Evolutionary conservation across 2,797 vertebrate species (phyloP).

Genomic region (Poecilia wingei): DNA sequence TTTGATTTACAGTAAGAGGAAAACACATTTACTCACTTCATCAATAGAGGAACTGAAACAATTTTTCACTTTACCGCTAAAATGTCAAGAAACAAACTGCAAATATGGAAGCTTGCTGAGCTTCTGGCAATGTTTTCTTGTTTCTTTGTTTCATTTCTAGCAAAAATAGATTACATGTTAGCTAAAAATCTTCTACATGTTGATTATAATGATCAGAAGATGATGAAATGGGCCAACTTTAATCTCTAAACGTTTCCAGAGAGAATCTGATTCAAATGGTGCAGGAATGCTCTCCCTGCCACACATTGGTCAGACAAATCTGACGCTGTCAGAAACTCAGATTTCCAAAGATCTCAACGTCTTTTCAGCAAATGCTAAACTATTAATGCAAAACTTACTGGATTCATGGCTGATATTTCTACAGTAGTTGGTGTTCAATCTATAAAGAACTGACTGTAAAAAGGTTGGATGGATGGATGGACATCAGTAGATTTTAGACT

Average conservation of each 20-base stretch:
- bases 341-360: neutral
- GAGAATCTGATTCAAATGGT: neutral
- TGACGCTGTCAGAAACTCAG: neutral
- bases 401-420: neutral
- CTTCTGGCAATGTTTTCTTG: neutral
- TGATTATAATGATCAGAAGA: neutral
- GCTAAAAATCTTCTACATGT: slow-evolving; percentile 4
- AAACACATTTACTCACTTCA: neutral
- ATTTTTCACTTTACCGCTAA: neutral
- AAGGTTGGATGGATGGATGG: too few relatives aligned
- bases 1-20: neutral
- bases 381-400: neutral
- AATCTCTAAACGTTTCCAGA: neutral
- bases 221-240: neutral
- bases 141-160: neutral
- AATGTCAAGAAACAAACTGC: neutral
- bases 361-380: neutral
- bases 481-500: too few relatives aligned
- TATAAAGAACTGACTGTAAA: neutral
- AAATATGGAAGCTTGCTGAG: neutral
- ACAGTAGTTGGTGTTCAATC: neutral
- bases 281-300: neutral
- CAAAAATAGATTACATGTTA: neutral
- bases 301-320: neutral
- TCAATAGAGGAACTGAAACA: slow-evolving; percentile 16